phyloP scores from a whole-genome alignment of 2,113 vertebrate species.

The Typhlomys cinereus region DNA sequence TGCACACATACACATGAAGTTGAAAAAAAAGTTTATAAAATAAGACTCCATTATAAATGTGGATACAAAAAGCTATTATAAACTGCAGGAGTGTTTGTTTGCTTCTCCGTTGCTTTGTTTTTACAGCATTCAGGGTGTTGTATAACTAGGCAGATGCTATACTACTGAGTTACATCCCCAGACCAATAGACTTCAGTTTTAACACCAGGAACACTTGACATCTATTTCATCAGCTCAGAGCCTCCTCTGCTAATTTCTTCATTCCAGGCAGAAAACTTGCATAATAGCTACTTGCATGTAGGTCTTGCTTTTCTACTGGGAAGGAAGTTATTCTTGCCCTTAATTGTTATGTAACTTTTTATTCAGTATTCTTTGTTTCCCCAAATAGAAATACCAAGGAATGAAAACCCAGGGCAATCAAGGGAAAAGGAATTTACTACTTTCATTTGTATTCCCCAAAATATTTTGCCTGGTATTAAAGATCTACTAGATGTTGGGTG shows the following conservation, averaged over 20 bases:
- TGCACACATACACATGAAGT: too few species aligned
- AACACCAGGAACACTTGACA: not conserved
- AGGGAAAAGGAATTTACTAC: not conserved
- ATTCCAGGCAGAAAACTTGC: not conserved
- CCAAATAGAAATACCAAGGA: slow-evolving; percentile 1
- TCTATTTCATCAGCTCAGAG: not conserved
- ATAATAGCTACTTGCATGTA: not conserved
- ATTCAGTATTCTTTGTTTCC: slow-evolving; percentile 19
- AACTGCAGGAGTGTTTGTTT: not conserved
- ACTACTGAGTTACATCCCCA: not conserved
- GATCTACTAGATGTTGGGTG: not conserved
- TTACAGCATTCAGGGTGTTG: not conserved
- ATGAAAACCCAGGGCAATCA: not conserved
- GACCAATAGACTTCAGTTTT: not conserved
- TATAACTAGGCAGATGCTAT: not conserved
- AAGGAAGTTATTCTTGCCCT: slow-evolving; percentile 2
- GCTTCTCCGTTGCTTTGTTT: not conserved
- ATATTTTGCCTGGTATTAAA: not conserved
- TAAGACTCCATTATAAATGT: not conserved
- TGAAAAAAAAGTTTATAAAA: too few species aligned
- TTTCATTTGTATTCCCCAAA: slow-evolving; percentile 6
- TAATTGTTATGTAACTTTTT: slow-evolving; percentile 51
- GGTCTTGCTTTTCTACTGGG: not conserved
- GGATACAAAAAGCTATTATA: not conserved
- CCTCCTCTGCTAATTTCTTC: not conserved